Base-by-base conservation (phyloP, 2,113 vertebrate genomes). In the Entosphenus tridentatus region DNA sequence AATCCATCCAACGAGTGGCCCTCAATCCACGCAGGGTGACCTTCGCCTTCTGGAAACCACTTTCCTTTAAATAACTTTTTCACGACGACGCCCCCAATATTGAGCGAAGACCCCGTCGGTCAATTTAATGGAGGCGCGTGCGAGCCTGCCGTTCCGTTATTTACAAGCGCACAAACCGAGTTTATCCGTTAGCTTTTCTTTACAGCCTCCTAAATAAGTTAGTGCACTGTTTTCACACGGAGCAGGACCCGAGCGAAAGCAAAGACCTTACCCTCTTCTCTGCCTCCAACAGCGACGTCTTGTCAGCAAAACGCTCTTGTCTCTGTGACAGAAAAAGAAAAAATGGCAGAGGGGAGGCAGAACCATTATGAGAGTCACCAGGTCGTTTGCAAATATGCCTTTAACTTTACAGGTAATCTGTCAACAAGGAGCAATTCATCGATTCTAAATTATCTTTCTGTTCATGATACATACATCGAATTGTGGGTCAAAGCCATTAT, bases 281-380 rank as follows among this genome's bases (percentile, higher is more conserved):
- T 85, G 90, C 89, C 85, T 98, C 93, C 73, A 98, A 81, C 78
- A 92, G 86, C 72, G 93, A 97, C 77, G 62, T 65, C n/a, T 90
- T 83, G 79, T 98, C 93, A 74, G 93, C 85, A 77, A 86, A 95
- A 76, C 90, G 87, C 79, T 98, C 93, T 80, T 98, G 93, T 78
- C 92, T 88, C 93, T 98, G 81, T 65, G 10, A 39, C 39, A 39
- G 39, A 39, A 39, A 39, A 39, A 39, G 3, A 39, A 6, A 39
- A 39, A 39, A 39, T 39, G 2, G 39, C 39, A 39, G 39, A 39
- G 39, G 39, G 6, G 39, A 39, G 39, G 39, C 39, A 39, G 39
- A 39, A 39, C 39, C 39, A 39, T 39, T 39, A 39, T 39, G 39
- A 39, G 39, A 39, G 39, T 39, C 39, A 39, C 39, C 39, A 39